Evolutionary conservation across 2,888 invertebrate species (phyloP).

Genomic region (Globia sparganii): DNA sequence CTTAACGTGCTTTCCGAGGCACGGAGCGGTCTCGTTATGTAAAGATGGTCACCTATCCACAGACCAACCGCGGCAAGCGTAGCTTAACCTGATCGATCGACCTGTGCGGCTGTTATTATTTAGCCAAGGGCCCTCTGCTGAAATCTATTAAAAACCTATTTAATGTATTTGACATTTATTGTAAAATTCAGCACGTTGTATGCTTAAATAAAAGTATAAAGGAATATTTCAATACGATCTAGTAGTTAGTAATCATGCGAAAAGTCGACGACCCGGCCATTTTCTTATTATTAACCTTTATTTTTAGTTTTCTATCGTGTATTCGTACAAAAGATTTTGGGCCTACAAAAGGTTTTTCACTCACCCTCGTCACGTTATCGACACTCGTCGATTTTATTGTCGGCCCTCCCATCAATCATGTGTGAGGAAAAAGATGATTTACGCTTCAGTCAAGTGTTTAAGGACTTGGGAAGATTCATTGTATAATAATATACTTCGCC

Average conservation of each 20-base stretch:
- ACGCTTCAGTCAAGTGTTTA: slow-evolving; percentile 20
- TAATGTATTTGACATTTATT: slow-evolving; percentile 10
- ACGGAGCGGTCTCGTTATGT: too few species aligned
- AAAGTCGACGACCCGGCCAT: slow-evolving; percentile 13
- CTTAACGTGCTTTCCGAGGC: too few species aligned
- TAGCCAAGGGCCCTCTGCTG: too few species aligned
- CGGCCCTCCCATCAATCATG: slow-evolving; percentile 55
- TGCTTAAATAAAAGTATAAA: slow-evolving; percentile 3
- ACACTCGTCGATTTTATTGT: slow-evolving; percentile 56
- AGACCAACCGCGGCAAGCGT: too few species aligned
- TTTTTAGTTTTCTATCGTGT: slow-evolving; percentile 42
- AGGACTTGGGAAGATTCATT: background rate
- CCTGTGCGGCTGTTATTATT: too few species aligned
- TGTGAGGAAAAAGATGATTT: slow-evolving; percentile 45
- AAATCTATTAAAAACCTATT: too few species aligned
- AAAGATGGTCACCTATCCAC: too few species aligned
- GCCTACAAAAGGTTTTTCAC: slow-evolving; percentile 44
- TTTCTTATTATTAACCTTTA: slow-evolving; percentile 44
- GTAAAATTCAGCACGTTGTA: background rate
- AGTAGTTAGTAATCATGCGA: slow-evolving; percentile 19
- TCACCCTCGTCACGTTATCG: slow-evolving; percentile 56
- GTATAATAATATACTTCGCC: background rate
- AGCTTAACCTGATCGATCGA: too few species aligned
- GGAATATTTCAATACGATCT: slow-evolving; percentile 20
- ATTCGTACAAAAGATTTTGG: slow-evolving; percentile 44